Conservation (phyloP, 2,113 vertebrate species). For the Caracal caracal region DNA sequence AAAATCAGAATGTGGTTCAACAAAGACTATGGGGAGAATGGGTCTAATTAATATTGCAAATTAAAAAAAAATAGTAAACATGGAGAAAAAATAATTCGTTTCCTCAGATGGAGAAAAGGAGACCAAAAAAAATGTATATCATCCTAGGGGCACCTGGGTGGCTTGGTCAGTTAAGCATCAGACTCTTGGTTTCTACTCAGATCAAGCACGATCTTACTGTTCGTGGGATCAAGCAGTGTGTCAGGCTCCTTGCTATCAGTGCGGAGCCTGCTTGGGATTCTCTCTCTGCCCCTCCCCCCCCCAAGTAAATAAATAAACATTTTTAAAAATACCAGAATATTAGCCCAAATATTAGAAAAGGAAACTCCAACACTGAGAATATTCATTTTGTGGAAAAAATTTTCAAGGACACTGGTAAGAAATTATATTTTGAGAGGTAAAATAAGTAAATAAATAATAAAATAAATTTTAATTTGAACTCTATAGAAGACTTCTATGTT, state of each 20-base stretch:
- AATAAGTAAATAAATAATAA: neutral
- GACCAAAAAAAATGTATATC: neutral
- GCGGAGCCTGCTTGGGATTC: no score
- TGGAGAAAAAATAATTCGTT: neutral
- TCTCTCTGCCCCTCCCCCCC: no score
- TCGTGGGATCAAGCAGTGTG: no score
- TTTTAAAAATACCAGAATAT: neutral
- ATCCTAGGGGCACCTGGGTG: neutral
- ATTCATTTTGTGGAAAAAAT: neutral
- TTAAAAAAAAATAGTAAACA: neutral
- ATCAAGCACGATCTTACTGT: no score
- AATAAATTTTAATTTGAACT: neutral
- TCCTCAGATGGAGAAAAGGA: neutral
- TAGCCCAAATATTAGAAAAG: neutral
- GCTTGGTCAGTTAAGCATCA: no score
- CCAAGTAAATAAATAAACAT: no score
- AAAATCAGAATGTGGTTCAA: constrained; percentile 30
- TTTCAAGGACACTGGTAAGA: neutral
- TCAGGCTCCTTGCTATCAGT: no score
- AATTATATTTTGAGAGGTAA: neutral
- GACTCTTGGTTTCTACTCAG: no score
- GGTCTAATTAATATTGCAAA: neutral
- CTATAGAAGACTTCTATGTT: neutral
- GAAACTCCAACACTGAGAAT: neutral
- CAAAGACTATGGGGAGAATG: neutral